These are phyloP conservation scores for Papilio aristodemus DNA, from an alignment of 1,140 invertebrate species.

Conservation along the genomic window DNA sequence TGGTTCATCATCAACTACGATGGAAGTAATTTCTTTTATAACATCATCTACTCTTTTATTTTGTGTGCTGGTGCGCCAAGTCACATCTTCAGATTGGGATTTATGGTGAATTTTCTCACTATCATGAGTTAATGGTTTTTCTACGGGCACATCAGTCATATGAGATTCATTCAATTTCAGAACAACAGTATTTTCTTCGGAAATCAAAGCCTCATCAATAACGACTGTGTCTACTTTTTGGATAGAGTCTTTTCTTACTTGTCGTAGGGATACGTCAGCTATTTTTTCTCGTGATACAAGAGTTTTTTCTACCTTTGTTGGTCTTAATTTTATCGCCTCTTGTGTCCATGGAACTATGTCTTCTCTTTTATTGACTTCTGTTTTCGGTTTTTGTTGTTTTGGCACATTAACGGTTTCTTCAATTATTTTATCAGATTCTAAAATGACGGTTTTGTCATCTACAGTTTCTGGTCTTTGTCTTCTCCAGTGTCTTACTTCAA, in stretches of 20 bases:
- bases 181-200: constrained; percentile 65
- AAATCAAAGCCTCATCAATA: constrained; percentile 55
- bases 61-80: constrained; percentile 39
- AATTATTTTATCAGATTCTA: constrained; percentile 3
- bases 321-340: constrained; percentile 44
- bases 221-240: constrained; percentile 50
- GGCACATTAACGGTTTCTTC: constrained; percentile 2
- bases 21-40: background rate
- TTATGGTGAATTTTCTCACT: constrained; percentile 30
- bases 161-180: constrained; percentile 50
- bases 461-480: background rate
- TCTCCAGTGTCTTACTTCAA: constrained; percentile 13
- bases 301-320: constrained; percentile 43
- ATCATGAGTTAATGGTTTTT: background rate
- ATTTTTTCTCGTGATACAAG: constrained; percentile 39
- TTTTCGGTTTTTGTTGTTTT: background rate
- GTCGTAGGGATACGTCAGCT: constrained; percentile 42
- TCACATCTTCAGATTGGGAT: constrained; percentile 36
- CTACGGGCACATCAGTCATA: constrained; percentile 19
- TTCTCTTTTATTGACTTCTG: constrained; percentile 30
- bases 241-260: constrained; percentile 43
- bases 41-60: background rate
- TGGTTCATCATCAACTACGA: background rate
- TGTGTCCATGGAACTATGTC: constrained; percentile 43
- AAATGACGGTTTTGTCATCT: background rate